Evolutionary conservation across 2,113 vertebrate genomes (phyloP).

Genomic region (Bungarus multicinctus): DNA sequence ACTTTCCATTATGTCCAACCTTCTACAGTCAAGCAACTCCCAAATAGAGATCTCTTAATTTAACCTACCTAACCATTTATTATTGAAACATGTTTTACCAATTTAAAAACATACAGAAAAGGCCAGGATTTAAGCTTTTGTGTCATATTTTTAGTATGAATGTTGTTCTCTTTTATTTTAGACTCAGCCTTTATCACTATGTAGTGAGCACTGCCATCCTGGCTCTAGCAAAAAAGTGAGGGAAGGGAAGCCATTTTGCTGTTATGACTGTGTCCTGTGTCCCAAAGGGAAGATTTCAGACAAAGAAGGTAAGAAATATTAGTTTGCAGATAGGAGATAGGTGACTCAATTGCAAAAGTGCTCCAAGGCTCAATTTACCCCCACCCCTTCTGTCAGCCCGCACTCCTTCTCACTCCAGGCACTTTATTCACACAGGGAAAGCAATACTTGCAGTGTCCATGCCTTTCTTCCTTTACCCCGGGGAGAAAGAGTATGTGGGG

Average conservation of each 20-base stretch:
- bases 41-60: neutral
- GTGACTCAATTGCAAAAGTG: too few relatives aligned
- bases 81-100: neutral
- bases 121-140: neutral
- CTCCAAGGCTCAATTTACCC: too few relatives aligned
- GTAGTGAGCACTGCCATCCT: constrained; percentile 5
- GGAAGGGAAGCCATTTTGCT: constrained; percentile 4
- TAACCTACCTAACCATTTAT: neutral
- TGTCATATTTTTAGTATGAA: neutral
- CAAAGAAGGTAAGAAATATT: neutral
- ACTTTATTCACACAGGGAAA: too few relatives aligned
- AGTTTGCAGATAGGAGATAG: neutral
- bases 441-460: too few relatives aligned
- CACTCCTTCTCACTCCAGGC: too few relatives aligned
- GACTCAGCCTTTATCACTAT: neutral
- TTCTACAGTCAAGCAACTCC: neutral
- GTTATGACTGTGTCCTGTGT: constrained; percentile 20
- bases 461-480: too few relatives aligned
- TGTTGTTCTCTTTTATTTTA: neutral
- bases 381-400: too few relatives aligned
- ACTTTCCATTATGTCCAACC: neutral
- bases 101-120: neutral
- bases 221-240: constrained; percentile 13
- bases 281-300: constrained; percentile 19
- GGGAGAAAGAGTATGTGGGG: too few relatives aligned